phyloP scores from a whole-genome alignment of 2,797 vertebrate species.

The Poeciliopsis paucimaculata region DNA sequence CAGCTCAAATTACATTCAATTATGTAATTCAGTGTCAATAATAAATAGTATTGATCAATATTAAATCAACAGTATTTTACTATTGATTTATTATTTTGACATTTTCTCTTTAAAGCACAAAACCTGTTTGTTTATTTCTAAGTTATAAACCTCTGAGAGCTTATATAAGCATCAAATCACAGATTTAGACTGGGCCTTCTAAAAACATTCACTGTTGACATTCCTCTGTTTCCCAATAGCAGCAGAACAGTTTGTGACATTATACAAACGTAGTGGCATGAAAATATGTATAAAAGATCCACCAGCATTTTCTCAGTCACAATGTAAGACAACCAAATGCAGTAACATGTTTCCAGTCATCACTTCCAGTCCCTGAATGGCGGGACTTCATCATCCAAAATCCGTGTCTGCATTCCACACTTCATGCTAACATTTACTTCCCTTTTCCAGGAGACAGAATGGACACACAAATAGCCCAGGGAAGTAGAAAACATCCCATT shows the following conservation, averaged over 20 bases:
- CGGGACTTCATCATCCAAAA: constrained; percentile 50
- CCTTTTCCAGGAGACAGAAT: constrained; percentile 68
- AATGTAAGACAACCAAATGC: neutral
- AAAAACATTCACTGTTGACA: neutral
- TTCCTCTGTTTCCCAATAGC: neutral
- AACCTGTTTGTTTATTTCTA: neutral
- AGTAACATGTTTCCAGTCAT: constrained; percentile 8
- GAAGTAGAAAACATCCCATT: constrained; percentile 69
- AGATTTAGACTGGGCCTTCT: neutral
- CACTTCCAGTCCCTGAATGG: constrained; percentile 32
- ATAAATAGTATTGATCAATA: no score
- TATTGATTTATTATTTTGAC: neutral
- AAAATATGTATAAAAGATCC: neutral
- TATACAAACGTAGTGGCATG: neutral
- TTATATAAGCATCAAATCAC: neutral
- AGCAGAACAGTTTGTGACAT: neutral
- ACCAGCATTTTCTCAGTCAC: neutral
- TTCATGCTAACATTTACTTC: constrained; percentile 65
- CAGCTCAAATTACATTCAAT: neutral
- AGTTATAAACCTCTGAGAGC: neutral
- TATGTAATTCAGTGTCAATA: no score
- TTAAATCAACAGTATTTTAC: no score
- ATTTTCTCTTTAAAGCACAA: neutral
- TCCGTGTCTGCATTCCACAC: constrained; percentile 45
- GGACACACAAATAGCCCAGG: constrained; percentile 66